Percentiles rank a stretch among this genome's conserved stretches.
Evolutionary conservation across 2,888 invertebrate species (phyloP).

Genomic region (Frankliniella intonsa): DNA sequence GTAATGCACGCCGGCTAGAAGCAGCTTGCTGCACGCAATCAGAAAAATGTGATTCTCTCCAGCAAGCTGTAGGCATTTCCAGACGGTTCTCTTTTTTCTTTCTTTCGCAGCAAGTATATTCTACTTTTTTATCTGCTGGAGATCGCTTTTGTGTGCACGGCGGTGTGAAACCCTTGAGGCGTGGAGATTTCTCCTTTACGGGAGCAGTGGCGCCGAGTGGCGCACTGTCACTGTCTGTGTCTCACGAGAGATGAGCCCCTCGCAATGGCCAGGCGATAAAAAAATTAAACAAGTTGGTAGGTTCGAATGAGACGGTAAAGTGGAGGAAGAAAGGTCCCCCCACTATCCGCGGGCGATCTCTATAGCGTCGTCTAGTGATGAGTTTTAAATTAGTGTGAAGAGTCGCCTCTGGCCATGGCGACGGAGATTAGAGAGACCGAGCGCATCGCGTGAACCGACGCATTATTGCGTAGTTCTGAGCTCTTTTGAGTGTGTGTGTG

Average conservation of each 20-base stretch:
- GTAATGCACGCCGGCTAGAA: no score
- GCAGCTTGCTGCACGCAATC: no score
- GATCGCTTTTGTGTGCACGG: conserved; percentile 12
- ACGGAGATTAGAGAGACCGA: not conserved
- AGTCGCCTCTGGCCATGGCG: not conserved
- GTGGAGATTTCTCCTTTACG: conserved; percentile 10
- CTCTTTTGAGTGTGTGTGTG: not conserved
- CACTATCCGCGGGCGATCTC: not conserved
- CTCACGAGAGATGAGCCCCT: not conserved
- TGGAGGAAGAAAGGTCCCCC: not conserved
- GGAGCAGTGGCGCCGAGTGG: not conserved
- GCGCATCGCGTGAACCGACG: not conserved
- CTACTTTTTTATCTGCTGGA: not conserved
- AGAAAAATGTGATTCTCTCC: no score
- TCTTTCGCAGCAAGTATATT: no score
- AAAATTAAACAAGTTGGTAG: not conserved
- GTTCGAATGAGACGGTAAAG: not conserved
- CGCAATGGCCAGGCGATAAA: not conserved
- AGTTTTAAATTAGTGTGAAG: conserved; percentile 17
- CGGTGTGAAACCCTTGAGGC: conserved; percentile 3
- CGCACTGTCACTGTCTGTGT: not conserved
- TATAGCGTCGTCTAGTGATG: not conserved
- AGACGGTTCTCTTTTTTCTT: no score
- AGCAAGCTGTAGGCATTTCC: no score
- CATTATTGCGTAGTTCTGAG: not conserved